Conservation (phyloP, 2,888 invertebrate genomes). For the Oligia latruncula region DNA sequence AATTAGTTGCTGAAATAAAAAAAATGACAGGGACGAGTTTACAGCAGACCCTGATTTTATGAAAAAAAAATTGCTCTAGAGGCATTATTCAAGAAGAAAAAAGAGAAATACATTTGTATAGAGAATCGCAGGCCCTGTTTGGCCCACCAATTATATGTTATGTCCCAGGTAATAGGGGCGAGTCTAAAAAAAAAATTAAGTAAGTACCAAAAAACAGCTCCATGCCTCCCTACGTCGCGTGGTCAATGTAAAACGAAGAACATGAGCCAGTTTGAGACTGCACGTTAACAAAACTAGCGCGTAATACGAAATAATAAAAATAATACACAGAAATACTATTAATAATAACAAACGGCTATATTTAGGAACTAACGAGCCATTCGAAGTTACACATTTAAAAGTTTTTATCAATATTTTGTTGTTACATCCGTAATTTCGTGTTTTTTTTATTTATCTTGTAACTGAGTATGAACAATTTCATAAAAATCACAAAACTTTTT, state of each 20-base stretch:
- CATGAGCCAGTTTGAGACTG: constrained; percentile 80
- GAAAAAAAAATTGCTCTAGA: no score
- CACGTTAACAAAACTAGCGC: constrained; percentile 78
- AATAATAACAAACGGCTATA: constrained; percentile 38
- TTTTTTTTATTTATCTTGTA: neutral
- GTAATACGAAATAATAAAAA: constrained; percentile 60
- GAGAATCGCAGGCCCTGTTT: no score
- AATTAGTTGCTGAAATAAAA: no score
- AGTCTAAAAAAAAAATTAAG: neutral
- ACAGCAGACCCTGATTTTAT: no score
- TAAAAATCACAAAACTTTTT: neutral
- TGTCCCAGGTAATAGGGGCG: no score
- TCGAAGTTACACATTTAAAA: neutral
- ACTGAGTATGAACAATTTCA: neutral
- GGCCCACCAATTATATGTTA: no score
- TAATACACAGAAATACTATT: constrained; percentile 43
- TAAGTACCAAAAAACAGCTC: constrained; percentile 54
- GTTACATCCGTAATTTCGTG: neutral
- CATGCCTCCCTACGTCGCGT: constrained; percentile 53
- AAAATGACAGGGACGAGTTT: no score
- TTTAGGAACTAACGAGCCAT: constrained; percentile 8
- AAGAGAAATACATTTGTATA: no score
- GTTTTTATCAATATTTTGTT: neutral
- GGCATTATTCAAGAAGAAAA: no score
- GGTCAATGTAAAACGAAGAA: constrained; percentile 77